A percentile compares a stretch with the other conserved stretches of the same genome.
Evolutionary conservation across 2,888 invertebrate species (phyloP).

Genomic region (Poecilus cupreus): DNA sequence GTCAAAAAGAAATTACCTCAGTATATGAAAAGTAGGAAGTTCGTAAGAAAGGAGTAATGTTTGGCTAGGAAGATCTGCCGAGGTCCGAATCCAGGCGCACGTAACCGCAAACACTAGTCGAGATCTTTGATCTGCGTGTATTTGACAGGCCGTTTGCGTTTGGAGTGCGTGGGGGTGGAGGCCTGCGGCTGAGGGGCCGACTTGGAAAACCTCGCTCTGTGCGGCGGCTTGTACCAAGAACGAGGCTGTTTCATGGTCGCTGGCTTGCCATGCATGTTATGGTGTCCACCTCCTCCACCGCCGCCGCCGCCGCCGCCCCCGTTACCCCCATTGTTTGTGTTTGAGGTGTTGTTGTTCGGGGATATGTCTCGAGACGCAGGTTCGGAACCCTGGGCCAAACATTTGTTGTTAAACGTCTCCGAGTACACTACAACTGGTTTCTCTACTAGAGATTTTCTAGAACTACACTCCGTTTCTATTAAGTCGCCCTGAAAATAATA

Average conservation of each 20-base stretch:
- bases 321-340: slow-evolving; percentile 64
- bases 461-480: slow-evolving; percentile 50
- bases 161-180: slow-evolving; percentile 47
- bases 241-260: slow-evolving; percentile 61
- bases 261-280: slow-evolving; percentile 28
- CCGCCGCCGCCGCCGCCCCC: slow-evolving; percentile 63
- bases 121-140: slow-evolving; percentile 47
- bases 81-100: not conserved
- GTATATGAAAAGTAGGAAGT: not conserved
- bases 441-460: slow-evolving; percentile 52
- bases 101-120: slow-evolving; percentile 46
- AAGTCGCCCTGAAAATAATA: slow-evolving; percentile 46
- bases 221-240: slow-evolving; percentile 58
- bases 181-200: slow-evolving; percentile 7
- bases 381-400: slow-evolving; percentile 69
- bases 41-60: not conserved
- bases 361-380: slow-evolving; percentile 71
- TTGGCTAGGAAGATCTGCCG: not conserved
- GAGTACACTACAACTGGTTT: slow-evolving; percentile 42
- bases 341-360: slow-evolving; percentile 67
- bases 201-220: slow-evolving; percentile 27
- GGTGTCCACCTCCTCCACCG: slow-evolving; percentile 59
- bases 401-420: slow-evolving; percentile 56
- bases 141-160: slow-evolving; percentile 49
- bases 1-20: slow-evolving; percentile 17